Evolutionary conservation across 2,797 vertebrate genomes (phyloP), one percentile per base, ranked within the genome.

Genomic region (Gallinago stenura): DNA sequence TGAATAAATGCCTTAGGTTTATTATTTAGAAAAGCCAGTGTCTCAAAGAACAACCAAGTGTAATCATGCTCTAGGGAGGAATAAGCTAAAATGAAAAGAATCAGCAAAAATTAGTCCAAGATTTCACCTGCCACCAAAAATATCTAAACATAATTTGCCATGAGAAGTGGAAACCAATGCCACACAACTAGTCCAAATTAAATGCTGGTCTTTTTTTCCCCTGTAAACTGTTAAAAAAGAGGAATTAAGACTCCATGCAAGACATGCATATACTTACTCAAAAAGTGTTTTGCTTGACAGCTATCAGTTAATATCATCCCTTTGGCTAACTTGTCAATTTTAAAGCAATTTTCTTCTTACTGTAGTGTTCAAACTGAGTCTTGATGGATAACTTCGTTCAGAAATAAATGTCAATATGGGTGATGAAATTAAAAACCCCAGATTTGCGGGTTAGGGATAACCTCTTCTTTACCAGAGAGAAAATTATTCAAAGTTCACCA

Each of bases 1-100:
- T 92, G 66, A 95, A 91, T 89, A 96, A 95, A 95, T 90, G 39
- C 21, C 58, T 73, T 45, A 39, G 15, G 57, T 93, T 62, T 92
- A 92, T 71, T 69, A 87, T 69, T 92, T 73, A 69, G 88, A 70
- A 86, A 95, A 91, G 41, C 10, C 51, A 79, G 66, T 19, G 70
- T 92, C 69, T 82, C 72, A 70, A 79, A 83, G 57, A 92, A 87
- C 22, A 92, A 87, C 50, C 50, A 68, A 86, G 14, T 48, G 5
- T 10, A 61, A 61, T 57, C 78, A 57, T 57, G 35, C 22, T 89
- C 22, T 90, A 43, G 61, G 69, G 66, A 50, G 57, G 48, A 68
- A 80, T 28, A 83, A 91, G 25, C 4, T 69, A 72, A 94, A 81
- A 91, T 62, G 2, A 51, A 66, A 71, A 66, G 9, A 89, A 92